Conservation (phyloP, 2,797 vertebrate genomes). For the Acipenser oxyrinchus region DNA sequence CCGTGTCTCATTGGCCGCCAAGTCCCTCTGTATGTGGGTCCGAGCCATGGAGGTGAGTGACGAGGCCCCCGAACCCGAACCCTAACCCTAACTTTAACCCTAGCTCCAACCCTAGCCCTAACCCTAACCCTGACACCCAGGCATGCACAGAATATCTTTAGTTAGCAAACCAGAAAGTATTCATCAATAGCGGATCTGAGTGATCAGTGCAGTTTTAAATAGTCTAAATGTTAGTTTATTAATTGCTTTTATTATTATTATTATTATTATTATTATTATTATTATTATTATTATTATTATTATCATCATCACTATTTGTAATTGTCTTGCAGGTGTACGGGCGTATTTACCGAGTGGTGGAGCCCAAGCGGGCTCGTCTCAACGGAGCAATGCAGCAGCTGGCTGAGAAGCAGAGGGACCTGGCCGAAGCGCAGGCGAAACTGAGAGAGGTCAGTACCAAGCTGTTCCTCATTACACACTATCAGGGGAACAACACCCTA, state of each 20-base stretch:
- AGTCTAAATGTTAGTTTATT: too few species aligned
- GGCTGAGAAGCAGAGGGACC: constrained; percentile 69
- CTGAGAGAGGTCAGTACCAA: constrained; percentile 58
- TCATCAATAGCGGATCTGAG: too few species aligned
- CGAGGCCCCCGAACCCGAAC: neutral
- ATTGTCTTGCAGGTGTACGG: constrained; percentile 64
- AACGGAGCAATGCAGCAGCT: constrained; percentile 60
- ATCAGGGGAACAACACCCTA: too few species aligned
- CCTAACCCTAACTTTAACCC: too few species aligned
- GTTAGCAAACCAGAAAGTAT: too few species aligned
- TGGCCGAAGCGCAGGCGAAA: constrained; percentile 71
- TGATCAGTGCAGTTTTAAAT: too few species aligned
- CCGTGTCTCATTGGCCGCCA: constrained; percentile 75
- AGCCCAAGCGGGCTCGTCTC: constrained; percentile 71
- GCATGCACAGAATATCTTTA: too few species aligned
- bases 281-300: neutral
- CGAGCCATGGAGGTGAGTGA: constrained; percentile 78
- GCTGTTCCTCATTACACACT: too few species aligned
- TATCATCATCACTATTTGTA: neutral
- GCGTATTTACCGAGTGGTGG: constrained; percentile 67
- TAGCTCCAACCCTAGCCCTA: too few species aligned
- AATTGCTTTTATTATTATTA: too few species aligned
- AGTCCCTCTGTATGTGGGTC: constrained; percentile 90
- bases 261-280: neutral
- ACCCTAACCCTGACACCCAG: too few species aligned